Conservation (phyloP, 2,797 vertebrate species). For the Sebastes kiyomatsui region DNA sequence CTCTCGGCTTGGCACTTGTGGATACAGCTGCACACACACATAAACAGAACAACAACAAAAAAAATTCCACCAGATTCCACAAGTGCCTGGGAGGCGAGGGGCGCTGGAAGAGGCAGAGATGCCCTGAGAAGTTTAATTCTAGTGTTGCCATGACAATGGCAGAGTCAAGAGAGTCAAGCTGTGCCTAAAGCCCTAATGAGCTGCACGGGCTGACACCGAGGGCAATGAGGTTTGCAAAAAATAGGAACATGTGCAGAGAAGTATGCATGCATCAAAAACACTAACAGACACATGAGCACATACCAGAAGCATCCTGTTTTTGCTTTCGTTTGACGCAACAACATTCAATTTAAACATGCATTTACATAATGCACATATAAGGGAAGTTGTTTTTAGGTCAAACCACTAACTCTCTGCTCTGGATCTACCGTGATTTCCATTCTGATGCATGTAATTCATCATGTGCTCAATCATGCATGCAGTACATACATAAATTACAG, state of each 20-base stretch:
- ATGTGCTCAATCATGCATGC: constrained; percentile 33
- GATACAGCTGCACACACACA: neutral
- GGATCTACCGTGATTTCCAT: constrained; percentile 6
- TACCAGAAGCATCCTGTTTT: neutral
- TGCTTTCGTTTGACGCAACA: neutral
- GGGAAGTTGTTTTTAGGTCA: constrained; percentile 6
- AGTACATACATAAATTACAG: constrained; percentile 10
- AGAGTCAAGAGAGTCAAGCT: constrained; percentile 57
- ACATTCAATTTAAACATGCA: neutral
- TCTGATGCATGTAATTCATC: constrained; percentile 28
- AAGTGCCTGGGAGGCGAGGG: constrained; percentile 29
- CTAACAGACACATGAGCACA: neutral
- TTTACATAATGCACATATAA: neutral
- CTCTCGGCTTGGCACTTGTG: neutral
- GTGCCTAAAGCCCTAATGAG: constrained; percentile 67
- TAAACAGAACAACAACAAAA: neutral
- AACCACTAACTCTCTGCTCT: neutral
- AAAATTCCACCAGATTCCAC: constrained; percentile 12
- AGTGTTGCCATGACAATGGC: constrained; percentile 64
- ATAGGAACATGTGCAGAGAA: constrained; percentile 5
- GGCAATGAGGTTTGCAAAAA: constrained; percentile 41
- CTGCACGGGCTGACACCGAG: constrained; percentile 49
- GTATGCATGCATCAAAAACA: constrained; percentile 6
- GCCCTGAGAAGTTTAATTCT: constrained; percentile 43
- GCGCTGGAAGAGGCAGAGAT: constrained; percentile 27